Evolutionary conservation across 2,797 vertebrate genomes (phyloP).

Genomic region (Chaunax sp.): DNA sequence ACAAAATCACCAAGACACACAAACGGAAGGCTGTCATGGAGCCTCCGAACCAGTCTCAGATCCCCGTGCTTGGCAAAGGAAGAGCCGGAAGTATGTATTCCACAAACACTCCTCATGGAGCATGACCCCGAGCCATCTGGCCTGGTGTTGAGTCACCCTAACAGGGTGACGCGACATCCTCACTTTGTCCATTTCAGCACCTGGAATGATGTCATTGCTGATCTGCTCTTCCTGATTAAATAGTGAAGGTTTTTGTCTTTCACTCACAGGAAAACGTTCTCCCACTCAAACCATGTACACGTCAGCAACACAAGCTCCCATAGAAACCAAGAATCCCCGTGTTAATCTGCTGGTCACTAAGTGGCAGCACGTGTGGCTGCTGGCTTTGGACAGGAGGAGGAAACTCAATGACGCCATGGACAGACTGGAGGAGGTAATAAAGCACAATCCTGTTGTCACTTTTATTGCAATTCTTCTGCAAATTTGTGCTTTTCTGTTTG

Average conservation of each 20-base stretch:
- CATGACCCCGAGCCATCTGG: conserved; percentile 72
- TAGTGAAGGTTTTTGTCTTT: conserved; percentile 50
- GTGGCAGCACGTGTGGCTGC: conserved; percentile 99
- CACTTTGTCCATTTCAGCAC: conserved; percentile 46
- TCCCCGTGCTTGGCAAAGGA: conserved; percentile 94
- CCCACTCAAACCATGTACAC: conserved; percentile 91
- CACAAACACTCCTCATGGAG: conserved; percentile 32
- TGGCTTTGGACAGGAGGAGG: conserved; percentile 93
- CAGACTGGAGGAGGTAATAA: conserved; percentile 93
- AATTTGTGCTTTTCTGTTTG: neutral
- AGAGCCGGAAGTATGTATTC: conserved; percentile 89
- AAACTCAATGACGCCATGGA: conserved; percentile 98
- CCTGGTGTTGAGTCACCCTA: conserved; percentile 58
- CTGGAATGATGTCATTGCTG: conserved; percentile 68
- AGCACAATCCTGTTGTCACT: neutral
- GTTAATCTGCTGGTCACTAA: conserved; percentile 97
- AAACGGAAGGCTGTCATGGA: conserved; percentile 91
- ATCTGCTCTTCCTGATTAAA: conserved; percentile 35
- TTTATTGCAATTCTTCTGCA: neutral
- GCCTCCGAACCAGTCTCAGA: conserved; percentile 95
- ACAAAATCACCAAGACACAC: conserved; percentile 98
- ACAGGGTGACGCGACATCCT: conserved; percentile 62
- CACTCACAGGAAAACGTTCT: conserved; percentile 91
- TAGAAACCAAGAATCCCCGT: conserved; percentile 96
- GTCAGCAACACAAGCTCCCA: conserved; percentile 88